Evolutionary conservation across 2,797 vertebrate genomes (phyloP).

Genomic region (Pelochelys cantorii): DNA sequence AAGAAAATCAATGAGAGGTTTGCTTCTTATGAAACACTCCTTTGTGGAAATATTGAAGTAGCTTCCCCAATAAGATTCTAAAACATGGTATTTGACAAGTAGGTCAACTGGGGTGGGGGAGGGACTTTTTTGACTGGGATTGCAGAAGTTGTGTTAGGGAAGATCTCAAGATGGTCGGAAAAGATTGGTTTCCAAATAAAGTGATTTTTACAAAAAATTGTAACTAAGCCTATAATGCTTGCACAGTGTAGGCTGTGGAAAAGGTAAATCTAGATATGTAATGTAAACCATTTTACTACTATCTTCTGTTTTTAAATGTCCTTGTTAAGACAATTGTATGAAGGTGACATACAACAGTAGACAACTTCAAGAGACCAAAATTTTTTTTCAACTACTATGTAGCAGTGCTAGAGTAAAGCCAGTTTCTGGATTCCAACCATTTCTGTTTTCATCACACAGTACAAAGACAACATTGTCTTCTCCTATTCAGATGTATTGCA

Average conservation of each 20-base stretch:
- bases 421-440: not conserved
- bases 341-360: not conserved
- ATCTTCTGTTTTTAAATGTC: not conserved
- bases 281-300: not conserved
- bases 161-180: not conserved
- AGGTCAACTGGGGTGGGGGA: not conserved
- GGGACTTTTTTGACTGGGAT: not conserved
- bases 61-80: not conserved
- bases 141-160: not conserved
- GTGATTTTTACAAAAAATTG: not conserved
- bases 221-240: not conserved
- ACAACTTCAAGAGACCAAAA: not conserved
- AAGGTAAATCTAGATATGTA: not conserved
- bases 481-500: not conserved
- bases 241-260: not conserved
- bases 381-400: not conserved
- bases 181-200: not conserved
- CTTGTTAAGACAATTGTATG: not conserved
- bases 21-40: not conserved
- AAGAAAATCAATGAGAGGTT: not conserved
- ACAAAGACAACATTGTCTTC: not conserved
- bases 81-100: not conserved
- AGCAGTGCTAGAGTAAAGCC: not conserved
- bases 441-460: not conserved
- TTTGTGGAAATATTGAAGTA: not conserved